A percentile compares a stretch with the other conserved stretches of the same genome.
These are phyloP conservation scores for Poicephalus meyeri DNA, from an alignment of 2,113 vertebrate genomes.

Conservation along the genomic window DNA sequence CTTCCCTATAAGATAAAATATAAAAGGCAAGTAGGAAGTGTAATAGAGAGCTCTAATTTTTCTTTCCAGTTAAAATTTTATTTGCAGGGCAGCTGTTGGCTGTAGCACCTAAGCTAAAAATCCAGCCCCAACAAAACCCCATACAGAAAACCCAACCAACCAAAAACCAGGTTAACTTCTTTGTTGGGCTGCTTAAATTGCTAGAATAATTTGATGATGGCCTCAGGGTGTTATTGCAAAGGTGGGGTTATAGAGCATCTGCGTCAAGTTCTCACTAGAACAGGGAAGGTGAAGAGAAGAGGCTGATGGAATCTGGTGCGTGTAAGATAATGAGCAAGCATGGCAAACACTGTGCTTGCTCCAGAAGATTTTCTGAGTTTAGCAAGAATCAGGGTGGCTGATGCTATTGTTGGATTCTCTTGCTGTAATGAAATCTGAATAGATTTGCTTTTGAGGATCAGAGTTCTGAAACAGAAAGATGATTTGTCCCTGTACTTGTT, in stretches of 20 bases:
- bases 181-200: neutral
- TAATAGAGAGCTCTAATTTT: neutral
- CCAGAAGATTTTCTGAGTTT: neutral
- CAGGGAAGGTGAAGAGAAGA: neutral
- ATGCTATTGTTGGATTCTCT: neutral
- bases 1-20: neutral
- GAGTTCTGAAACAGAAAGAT: neutral
- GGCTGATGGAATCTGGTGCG: neutral
- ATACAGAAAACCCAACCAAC: neutral
- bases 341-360: neutral
- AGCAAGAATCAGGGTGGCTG: neutral
- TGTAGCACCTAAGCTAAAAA: neutral
- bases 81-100: neutral
- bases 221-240: rapidly evolving
- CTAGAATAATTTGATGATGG: neutral
- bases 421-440: neutral
- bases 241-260: neutral
- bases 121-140: neutral
- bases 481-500: neutral
- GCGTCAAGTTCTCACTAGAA: neutral
- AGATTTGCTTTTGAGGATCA: neutral
- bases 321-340: neutral
- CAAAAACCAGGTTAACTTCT: neutral
- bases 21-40: neutral
- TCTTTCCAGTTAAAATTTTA: neutral